These are phyloP conservation scores for Ectemnius lituratus DNA, from an alignment of 2,888 invertebrate genomes.

Conservation along the genomic window DNA sequence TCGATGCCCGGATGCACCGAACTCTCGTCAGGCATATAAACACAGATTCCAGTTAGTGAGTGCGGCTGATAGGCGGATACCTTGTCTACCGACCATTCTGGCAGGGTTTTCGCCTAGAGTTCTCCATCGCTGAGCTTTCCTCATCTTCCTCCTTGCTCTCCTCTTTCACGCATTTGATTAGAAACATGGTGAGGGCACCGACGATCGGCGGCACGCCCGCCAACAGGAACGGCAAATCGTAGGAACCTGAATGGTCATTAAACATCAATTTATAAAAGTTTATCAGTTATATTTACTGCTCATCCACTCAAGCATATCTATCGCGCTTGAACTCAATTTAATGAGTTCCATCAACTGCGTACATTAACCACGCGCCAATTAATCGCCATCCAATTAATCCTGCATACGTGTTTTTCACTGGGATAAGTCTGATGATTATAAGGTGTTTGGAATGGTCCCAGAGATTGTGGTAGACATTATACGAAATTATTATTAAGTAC, in stretches of 20 bases:
- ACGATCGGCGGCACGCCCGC: slow-evolving; percentile 92
- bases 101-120: slow-evolving; percentile 61
- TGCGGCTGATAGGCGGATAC: slow-evolving; percentile 48
- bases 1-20: not conserved
- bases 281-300: not conserved
- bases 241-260: slow-evolving; percentile 79
- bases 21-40: not conserved
- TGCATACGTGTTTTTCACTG: no score
- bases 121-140: slow-evolving; percentile 45
- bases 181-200: slow-evolving; percentile 86
- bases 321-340: no score
- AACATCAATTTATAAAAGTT: not conserved
- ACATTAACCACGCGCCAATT: no score
- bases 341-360: no score
- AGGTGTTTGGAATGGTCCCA: no score
- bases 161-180: slow-evolving; percentile 81
- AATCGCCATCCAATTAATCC: no score
- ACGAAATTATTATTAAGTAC: no score
- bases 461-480: no score
- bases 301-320: no score
- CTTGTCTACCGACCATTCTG: slow-evolving; percentile 73
- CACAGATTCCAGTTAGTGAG: not conserved
- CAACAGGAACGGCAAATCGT: slow-evolving; percentile 87
- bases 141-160: slow-evolving; percentile 38
- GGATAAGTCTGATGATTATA: no score